Percentiles rank a stretch among this genome's conserved stretches.
Conservation (phyloP, 2,888 invertebrate species). For the Neoaliturus tenellus region DNA sequence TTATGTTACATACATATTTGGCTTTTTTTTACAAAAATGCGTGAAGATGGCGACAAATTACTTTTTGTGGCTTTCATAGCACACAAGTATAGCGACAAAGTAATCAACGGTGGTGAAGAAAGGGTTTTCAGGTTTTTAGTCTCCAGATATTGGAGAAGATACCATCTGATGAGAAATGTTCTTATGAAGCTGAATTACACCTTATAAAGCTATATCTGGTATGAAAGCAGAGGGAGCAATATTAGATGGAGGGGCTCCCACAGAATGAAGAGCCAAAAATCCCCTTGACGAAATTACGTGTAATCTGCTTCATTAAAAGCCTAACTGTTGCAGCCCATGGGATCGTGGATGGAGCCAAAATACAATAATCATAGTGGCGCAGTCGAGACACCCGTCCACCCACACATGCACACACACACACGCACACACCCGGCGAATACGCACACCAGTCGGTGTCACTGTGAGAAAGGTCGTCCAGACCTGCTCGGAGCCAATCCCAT, state of each 20-base stretch:
- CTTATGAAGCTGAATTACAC: too few species aligned
- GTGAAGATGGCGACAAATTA: too few species aligned
- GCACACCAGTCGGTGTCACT: not conserved
- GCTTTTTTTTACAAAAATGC: too few species aligned
- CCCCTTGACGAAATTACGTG: not conserved
- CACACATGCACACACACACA: slow-evolving; percentile 10
- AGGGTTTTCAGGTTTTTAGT: too few species aligned
- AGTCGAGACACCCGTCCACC: not conserved
- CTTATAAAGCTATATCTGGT: too few species aligned
- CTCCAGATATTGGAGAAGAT: too few species aligned
- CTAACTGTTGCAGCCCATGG: not conserved
- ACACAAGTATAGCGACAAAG: too few species aligned
- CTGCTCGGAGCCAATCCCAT: slow-evolving; percentile 43
- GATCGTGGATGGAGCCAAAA: not conserved
- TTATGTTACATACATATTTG: too few species aligned
- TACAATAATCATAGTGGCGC: not conserved
- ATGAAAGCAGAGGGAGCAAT: not conserved
- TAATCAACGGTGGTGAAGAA: too few species aligned
- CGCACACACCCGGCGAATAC: not conserved
- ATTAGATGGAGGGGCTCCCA: not conserved
- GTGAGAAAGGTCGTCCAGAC: slow-evolving; percentile 42
- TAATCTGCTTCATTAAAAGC: slow-evolving; percentile 25
- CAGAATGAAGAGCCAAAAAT: not conserved
- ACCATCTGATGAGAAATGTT: too few species aligned
- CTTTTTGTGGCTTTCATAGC: too few species aligned